Percentiles rank a stretch among this genome's conserved stretches.
These are phyloP conservation scores for Drosophila glabriapex DNA, from an alignment of 2,888 invertebrate species.

Conservation along the genomic window DNA sequence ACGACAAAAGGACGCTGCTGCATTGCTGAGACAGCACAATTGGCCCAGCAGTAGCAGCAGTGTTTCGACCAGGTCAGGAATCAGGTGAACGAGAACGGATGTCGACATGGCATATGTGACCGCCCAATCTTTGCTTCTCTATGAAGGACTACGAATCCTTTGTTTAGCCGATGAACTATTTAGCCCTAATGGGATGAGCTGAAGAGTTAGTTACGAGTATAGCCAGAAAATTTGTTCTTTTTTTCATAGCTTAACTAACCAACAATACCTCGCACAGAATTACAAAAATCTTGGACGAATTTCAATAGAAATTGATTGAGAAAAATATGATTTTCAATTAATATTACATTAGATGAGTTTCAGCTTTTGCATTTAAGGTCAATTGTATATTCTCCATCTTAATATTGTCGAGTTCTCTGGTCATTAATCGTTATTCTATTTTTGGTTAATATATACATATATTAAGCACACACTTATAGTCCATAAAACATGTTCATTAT, in stretches of 20 bases:
- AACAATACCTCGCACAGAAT: background rate
- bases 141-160: background rate
- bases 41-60: constrained; percentile 40
- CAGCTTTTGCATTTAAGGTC: background rate
- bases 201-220: constrained; percentile 30
- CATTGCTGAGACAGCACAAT: constrained; percentile 47
- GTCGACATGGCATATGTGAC: constrained; percentile 40
- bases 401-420: background rate
- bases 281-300: background rate
- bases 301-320: background rate
- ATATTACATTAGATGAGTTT: background rate
- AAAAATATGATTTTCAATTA: background rate
- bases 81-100: constrained; percentile 61
- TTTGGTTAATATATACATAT: background rate
- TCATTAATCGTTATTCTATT: background rate
- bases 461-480: background rate
- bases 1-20: constrained; percentile 47
- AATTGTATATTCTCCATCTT: background rate
- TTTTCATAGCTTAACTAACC: constrained; percentile 4
- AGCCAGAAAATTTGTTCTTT: constrained; percentile 25
- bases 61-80: constrained; percentile 48
- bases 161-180: constrained; percentile 21
- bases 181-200: constrained; percentile 51
- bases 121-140: constrained; percentile 27
- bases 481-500: constrained; percentile 22